Percentiles rank a stretch among this genome's conserved stretches.
These are phyloP conservation scores for Penaeus chinensis DNA, from an alignment of 1,140 invertebrate species.

Conservation along the genomic window DNA sequence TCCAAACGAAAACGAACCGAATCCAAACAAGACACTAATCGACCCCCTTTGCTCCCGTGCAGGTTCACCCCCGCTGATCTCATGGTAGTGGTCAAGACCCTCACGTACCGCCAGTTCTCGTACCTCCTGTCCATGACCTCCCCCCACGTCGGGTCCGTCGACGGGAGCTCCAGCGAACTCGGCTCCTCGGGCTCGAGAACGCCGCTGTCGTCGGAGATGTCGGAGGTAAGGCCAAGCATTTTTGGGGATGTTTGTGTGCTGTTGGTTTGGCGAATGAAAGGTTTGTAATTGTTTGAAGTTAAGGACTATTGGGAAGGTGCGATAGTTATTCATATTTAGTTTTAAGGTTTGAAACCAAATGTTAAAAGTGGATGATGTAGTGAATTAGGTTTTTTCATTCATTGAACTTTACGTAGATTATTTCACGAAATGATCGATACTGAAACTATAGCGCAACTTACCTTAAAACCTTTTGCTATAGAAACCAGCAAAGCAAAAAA, in stretches of 20 bases:
- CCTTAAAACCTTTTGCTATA: too few relatives aligned
- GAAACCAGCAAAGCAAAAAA: too few relatives aligned
- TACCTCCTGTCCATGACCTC: slow-evolving; percentile 61
- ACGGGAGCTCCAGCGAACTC: slow-evolving; percentile 46
- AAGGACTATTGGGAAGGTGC: not conserved
- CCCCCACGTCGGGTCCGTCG: slow-evolving; percentile 43
- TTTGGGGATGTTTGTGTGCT: not conserved
- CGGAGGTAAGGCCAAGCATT: slow-evolving; percentile 43
- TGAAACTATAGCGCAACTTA: not conserved
- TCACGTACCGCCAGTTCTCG: slow-evolving; percentile 63
- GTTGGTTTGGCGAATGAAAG: not conserved
- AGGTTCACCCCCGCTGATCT: slow-evolving; percentile 63
- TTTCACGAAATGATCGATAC: not conserved
- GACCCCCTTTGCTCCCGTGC: not conserved
- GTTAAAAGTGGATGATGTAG: too few relatives aligned
- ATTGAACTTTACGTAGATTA: not conserved
- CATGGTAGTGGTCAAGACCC: slow-evolving; percentile 62
- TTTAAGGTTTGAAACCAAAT: too few relatives aligned
- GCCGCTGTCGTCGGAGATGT: slow-evolving; percentile 59
- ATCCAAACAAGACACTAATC: too few relatives aligned
- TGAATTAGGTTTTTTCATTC: not conserved
- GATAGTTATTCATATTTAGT: too few relatives aligned
- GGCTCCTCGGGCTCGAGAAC: slow-evolving; percentile 54
- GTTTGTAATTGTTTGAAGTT: not conserved
- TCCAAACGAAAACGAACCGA: not conserved